These are phyloP conservation scores for Rousettus madagascariensis DNA, from an alignment of 2,797 vertebrate species.

Conservation along the genomic window DNA sequence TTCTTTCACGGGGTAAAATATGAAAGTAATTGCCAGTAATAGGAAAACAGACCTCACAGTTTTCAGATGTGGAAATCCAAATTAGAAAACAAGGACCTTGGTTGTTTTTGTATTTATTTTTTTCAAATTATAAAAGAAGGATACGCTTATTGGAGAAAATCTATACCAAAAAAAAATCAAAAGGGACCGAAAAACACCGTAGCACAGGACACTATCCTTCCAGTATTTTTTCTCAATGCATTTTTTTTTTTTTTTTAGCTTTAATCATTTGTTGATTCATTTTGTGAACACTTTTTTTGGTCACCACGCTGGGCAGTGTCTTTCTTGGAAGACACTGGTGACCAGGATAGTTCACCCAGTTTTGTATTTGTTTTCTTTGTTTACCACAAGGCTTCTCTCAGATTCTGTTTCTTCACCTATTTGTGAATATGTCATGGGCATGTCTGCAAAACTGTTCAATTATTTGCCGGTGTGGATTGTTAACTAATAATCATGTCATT, in stretches of 20 bases:
- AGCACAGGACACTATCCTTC: background rate
- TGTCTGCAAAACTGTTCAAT: background rate
- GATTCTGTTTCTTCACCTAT: background rate
- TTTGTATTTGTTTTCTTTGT: background rate
- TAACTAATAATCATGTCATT: background rate
- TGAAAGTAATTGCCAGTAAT: background rate
- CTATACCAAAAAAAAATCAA: background rate
- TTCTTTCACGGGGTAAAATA: background rate
- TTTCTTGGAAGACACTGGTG: background rate
- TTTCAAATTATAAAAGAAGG: background rate
- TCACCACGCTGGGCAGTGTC: fast-evolving
- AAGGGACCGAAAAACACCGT: background rate
- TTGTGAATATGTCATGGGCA: background rate
- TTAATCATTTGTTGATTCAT: background rate
- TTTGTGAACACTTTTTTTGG: background rate
- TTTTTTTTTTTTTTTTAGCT: background rate
- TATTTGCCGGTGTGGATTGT: background rate
- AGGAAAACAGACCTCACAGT: background rate
- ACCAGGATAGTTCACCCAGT: background rate
- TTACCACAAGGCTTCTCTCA: background rate
- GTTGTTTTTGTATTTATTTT: background rate
- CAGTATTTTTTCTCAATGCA: background rate
- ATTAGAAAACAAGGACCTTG: background rate
- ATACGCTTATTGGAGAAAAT: background rate
- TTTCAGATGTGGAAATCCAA: background rate